Base-by-base conservation (phyloP, 2,113 vertebrate genomes). In the Aptenodytes patagonicus region DNA sequence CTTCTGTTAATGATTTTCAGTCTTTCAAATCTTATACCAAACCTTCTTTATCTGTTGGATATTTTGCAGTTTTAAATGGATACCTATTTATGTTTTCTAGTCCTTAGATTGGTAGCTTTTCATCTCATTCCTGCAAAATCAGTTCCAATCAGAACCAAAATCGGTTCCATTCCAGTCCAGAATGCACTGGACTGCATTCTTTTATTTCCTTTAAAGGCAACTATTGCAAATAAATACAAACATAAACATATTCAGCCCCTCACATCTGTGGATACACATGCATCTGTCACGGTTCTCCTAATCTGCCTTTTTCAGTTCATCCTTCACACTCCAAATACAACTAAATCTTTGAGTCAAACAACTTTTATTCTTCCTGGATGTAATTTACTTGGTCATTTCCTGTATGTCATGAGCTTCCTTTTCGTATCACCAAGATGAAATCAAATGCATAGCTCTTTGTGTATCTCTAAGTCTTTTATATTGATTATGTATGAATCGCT, bases 81-180 rank as follows among this genome's bases (percentile, higher is more conserved):
- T 55, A 26, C 5, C 10, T 60, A 3, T 28, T 89, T 40, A 78
- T 38, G 19, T 60, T 71, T 77, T 71, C 47, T 78, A 14, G 13
- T 49, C 10, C 51, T 55, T 86, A 54, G 31, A 89, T 96, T 95
- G 86, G 91, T 92, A 82, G 70, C 19, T 87, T 90, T 97, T 92
- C 31, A 83, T 96, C 87, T 91, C 92, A 95, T 94, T 96, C 89
- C 58, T 85, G 65, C 66, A 92, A 87, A 97, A 95, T 96, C 61
- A 72, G 21, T 97, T 96, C 49, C 47, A 92, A 44, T 91, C 36
- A 36, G 36, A 36, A 36, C 36, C 36, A 36, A 36, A 36, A 36
- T 36, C 36, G 36, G 36, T 36, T 36, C 36, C 36, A 36, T 36
- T 36, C 36, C 36, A 36, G 36, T 36, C 36, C 36, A 36, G 36